Evolutionary conservation across 2,113 vertebrate species (phyloP).

Genomic region (Corydoras sp.): DNA sequence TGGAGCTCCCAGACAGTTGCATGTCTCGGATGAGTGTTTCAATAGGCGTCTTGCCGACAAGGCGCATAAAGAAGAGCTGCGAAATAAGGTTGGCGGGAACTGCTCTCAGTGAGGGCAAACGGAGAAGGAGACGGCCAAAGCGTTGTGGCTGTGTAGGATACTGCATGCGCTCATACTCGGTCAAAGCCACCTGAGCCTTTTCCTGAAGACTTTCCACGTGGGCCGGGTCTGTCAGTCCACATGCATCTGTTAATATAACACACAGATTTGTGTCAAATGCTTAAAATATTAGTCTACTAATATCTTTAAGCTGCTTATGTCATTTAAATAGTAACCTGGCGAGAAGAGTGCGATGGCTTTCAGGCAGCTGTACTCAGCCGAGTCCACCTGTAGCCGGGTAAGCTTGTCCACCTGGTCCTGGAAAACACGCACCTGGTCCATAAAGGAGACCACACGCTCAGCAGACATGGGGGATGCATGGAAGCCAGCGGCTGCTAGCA

Average conservation of each 20-base stretch:
- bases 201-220: constrained; percentile 92
- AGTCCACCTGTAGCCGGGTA: constrained; percentile 86
- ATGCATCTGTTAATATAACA: constrained; percentile 71
- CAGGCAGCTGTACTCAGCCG: constrained; percentile 93
- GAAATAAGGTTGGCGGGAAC: constrained; percentile 92
- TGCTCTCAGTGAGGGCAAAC: constrained; percentile 82
- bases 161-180: constrained; percentile 83
- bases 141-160: constrained; percentile 89
- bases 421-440: constrained; percentile 94
- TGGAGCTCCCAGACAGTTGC: constrained; percentile 83
- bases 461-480: constrained; percentile 92
- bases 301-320: too few relatives aligned
- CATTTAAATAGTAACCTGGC: constrained; percentile 60
- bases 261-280: too few relatives aligned
- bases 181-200: constrained; percentile 90
- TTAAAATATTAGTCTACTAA: too few relatives aligned
- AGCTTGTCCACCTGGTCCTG: constrained; percentile 98
- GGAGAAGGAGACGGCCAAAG: constrained; percentile 84
- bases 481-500: constrained; percentile 89
- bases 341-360: constrained; percentile 96
- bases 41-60: constrained; percentile 95
- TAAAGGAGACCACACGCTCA: constrained; percentile 90
- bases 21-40: constrained; percentile 89
- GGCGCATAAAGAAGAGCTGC: constrained; percentile 96
- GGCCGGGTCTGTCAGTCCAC: constrained; percentile 81